Evolutionary conservation across 2,113 vertebrate genomes (phyloP).

Genomic region (Porphyrio hochstetteri): DNA sequence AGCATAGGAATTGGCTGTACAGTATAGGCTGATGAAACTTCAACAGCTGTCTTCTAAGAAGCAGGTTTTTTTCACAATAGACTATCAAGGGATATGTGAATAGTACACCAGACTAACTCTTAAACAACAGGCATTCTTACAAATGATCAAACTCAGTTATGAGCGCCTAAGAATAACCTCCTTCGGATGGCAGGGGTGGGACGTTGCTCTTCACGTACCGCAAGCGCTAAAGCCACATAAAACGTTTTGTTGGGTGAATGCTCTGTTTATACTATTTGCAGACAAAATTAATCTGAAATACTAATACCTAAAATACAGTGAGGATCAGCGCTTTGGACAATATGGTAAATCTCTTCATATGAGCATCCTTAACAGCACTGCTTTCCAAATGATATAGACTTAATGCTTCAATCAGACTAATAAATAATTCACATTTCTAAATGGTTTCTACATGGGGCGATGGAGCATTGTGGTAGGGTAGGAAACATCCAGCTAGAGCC

Average conservation of each 20-base stretch:
- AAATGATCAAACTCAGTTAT: conserved; percentile 40
- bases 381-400: background rate
- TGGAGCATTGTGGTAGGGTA: background rate
- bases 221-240: background rate
- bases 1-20: conserved; percentile 37
- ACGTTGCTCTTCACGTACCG: background rate
- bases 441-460: conserved; percentile 9
- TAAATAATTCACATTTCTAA: conserved; percentile 45
- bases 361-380: background rate
- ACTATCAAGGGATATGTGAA: conserved; percentile 44
- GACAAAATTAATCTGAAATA: background rate
- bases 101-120: conserved; percentile 15
- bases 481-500: conserved; percentile 9
- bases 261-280: background rate
- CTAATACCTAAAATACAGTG: background rate
- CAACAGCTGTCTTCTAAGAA: conserved; percentile 65
- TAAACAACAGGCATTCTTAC: conserved; percentile 41
- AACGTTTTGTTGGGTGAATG: background rate
- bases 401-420: conserved; percentile 38
- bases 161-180: conserved; percentile 41
- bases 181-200: background rate
- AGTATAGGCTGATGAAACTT: conserved; percentile 29
- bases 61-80: conserved; percentile 11
- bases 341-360: background rate
- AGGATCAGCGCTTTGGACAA: conserved; percentile 2